These are phyloP conservation scores for Agrochola litura DNA, from an alignment of 2,888 invertebrate genomes.

Conservation along the genomic window DNA sequence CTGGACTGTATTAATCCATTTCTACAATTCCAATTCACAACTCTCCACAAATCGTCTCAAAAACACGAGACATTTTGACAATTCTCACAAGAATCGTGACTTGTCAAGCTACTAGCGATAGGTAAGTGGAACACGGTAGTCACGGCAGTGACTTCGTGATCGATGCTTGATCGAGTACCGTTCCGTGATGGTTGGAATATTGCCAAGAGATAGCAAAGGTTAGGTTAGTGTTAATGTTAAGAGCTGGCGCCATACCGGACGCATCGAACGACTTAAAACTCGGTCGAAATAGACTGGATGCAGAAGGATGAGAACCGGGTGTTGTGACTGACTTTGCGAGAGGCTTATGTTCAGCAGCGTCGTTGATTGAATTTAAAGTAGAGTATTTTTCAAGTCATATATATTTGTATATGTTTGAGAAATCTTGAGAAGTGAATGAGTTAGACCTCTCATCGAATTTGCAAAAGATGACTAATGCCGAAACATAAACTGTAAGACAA, in stretches of 20 bases:
- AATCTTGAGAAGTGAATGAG: neutral
- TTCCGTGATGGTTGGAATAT: constrained; percentile 33
- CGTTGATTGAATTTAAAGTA: neutral
- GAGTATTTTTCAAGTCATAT: too few species aligned
- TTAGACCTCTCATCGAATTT: neutral
- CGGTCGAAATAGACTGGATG: neutral
- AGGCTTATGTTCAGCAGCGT: neutral
- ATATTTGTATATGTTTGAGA: too few species aligned
- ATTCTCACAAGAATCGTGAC: constrained; percentile 49
- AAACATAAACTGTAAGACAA: constrained; percentile 1
- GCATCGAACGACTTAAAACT: too few species aligned
- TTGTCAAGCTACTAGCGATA: constrained; percentile 6
- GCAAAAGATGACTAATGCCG: neutral
- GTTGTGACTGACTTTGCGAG: neutral
- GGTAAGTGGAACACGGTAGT: constrained; percentile 51
- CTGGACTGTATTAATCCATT: neutral
- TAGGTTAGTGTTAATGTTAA: neutral
- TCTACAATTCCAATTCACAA: neutral
- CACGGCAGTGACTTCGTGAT: constrained; percentile 56
- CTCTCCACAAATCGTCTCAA: constrained; percentile 21
- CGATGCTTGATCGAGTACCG: constrained; percentile 47
- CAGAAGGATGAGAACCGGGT: neutral
- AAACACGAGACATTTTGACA: constrained; percentile 23
- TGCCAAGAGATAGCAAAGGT: constrained; percentile 29
- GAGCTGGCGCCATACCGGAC: neutral